Conservation (phyloP, 2,888 invertebrate species). For the Galeruca laticollis region DNA sequence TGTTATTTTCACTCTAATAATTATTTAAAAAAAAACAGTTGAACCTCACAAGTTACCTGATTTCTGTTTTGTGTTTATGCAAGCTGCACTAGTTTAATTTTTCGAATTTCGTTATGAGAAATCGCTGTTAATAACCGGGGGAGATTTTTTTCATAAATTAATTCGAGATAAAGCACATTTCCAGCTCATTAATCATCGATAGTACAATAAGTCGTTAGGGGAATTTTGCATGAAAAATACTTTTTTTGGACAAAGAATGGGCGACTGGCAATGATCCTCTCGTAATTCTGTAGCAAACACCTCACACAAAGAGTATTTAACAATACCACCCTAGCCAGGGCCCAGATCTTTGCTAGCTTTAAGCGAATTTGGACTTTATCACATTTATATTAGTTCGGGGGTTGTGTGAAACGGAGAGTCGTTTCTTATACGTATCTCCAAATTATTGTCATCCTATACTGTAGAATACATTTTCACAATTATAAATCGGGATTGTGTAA, state of each 20-base stretch:
- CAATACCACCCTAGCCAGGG: slow-evolving; percentile 50
- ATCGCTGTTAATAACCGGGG: slow-evolving; percentile 39
- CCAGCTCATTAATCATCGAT: slow-evolving; percentile 60
- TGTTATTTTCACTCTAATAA: neutral
- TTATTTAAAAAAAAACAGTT: neutral
- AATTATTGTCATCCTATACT: neutral
- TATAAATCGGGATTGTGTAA: no score
- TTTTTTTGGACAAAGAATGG: slow-evolving; percentile 58
- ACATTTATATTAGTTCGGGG: slow-evolving; percentile 41
- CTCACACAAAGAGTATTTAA: slow-evolving; percentile 49
- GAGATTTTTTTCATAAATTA: slow-evolving; percentile 42
- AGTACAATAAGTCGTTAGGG: slow-evolving; percentile 57
- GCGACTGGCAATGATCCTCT: slow-evolving; percentile 34
- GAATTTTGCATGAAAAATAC: slow-evolving; percentile 62
- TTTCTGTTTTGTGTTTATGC: neutral
- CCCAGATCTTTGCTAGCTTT: slow-evolving; percentile 40
- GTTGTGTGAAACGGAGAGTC: neutral
- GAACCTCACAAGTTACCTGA: neutral
- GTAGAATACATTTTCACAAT: no score
- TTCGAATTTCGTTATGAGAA: slow-evolving; percentile 29
- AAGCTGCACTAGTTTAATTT: slow-evolving; percentile 30
- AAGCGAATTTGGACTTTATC: slow-evolving; percentile 50
- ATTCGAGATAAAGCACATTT: slow-evolving; percentile 54
- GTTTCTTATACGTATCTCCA: neutral
- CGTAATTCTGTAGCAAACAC: slow-evolving; percentile 43